A percentile compares a stretch with the other conserved stretches of the same genome.
Evolutionary conservation across 2,888 invertebrate genomes (phyloP).

Genomic region (Stramonita haemastoma): DNA sequence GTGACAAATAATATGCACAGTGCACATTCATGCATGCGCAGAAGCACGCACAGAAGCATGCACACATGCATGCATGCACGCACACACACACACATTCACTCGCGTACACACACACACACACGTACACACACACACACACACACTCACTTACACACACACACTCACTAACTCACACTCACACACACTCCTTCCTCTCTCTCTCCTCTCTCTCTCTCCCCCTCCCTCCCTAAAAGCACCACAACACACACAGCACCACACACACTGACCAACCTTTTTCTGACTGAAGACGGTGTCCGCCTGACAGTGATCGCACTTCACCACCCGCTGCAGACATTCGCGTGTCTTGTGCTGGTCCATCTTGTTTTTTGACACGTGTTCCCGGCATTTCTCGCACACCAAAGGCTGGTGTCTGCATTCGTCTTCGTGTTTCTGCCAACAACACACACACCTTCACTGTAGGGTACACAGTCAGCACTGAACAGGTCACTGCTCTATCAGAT

Average conservation of each 20-base stretch:
- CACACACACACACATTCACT: too few relatives aligned
- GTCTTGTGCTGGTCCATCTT: conserved; percentile 54
- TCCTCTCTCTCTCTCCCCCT: too few relatives aligned
- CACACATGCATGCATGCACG: background rate
- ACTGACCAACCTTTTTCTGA: conserved; percentile 55
- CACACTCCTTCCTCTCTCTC: too few relatives aligned
- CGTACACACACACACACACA: too few relatives aligned
- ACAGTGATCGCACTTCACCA: conserved; percentile 56
- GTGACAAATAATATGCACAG: too few relatives aligned
- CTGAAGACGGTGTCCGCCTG: conserved; percentile 45
- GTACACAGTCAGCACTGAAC: background rate
- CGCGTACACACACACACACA: too few relatives aligned
- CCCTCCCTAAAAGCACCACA: background rate
- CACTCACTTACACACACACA: background rate
- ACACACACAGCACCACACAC: background rate
- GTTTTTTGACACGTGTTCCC: conserved; percentile 43
- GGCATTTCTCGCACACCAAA: conserved; percentile 55
- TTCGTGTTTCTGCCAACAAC: conserved; percentile 51
- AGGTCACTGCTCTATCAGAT: too few relatives aligned
- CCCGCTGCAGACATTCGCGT: conserved; percentile 54
- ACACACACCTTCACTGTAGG: background rate
- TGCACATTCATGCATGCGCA: background rate
- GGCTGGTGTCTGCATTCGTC: conserved; percentile 49
- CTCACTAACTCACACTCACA: too few relatives aligned
- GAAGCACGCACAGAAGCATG: background rate